Percentiles rank a stretch among this genome's conserved stretches.
Evolutionary conservation across 2,797 vertebrate genomes (phyloP).

Genomic region (Molossus molossus): DNA sequence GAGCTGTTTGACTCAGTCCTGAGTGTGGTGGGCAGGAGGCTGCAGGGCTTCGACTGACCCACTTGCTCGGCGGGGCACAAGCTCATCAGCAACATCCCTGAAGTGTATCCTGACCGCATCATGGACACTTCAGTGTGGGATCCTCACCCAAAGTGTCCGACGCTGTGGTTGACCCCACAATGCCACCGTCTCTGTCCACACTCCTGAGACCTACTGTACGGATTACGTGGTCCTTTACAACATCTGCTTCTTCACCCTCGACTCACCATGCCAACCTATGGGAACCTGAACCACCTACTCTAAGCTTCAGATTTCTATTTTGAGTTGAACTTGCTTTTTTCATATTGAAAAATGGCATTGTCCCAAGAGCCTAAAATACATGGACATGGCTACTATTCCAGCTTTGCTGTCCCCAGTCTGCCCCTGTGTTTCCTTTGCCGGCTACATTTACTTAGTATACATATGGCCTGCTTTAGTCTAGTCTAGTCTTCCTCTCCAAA

Average conservation of each 20-base stretch:
- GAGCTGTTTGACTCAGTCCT: not conserved
- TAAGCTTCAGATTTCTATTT: slow-evolving; percentile 79
- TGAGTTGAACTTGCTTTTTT: slow-evolving; percentile 87
- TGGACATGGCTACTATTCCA: not conserved
- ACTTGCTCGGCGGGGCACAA: slow-evolving; percentile 92
- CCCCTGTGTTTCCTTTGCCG: not conserved
- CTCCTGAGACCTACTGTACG: slow-evolving; percentile 96
- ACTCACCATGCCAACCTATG: slow-evolving; percentile 96
- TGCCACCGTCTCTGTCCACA: slow-evolving; percentile 95
- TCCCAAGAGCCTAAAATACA: slow-evolving; percentile 83
- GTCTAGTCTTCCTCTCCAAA: not conserved
- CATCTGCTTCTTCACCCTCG: slow-evolving; percentile 97
- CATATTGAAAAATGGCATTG: slow-evolving; percentile 89
- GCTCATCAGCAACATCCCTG: slow-evolving; percentile 98
- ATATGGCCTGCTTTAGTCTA: not conserved
- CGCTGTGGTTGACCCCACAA: slow-evolving; percentile 97
- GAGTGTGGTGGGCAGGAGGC: not conserved
- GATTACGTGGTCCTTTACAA: slow-evolving; percentile 96
- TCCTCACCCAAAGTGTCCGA: slow-evolving; percentile 96
- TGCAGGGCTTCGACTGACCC: not conserved
- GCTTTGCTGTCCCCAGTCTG: not conserved
- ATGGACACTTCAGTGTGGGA: slow-evolving; percentile 97
- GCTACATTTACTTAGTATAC: not conserved
- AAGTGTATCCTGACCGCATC: slow-evolving; percentile 96
- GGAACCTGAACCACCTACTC: slow-evolving; percentile 94